Evolutionary conservation across 2,797 vertebrate species (phyloP), one percentile per base, ranked within the genome.

Genomic region (Sitta carolinensis): DNA sequence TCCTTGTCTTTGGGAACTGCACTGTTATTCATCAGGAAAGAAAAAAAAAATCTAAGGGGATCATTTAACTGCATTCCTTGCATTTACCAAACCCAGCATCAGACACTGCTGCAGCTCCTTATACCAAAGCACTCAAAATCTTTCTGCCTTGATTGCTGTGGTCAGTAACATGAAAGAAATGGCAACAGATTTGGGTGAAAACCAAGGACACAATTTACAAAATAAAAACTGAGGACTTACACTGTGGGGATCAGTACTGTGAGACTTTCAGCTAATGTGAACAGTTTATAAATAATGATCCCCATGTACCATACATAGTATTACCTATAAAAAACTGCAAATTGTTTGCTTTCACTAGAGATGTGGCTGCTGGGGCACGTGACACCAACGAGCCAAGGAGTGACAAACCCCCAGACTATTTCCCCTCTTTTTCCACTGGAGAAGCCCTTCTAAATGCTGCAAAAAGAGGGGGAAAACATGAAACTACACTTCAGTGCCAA

Each of bases 1-100:
- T 99, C 99, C 96, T 99, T 99, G 97, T 99, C 99, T 97, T 99
- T 99, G 45, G 99, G 99, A 81, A 99, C 99, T 19, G 99, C 99
- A 87, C 99, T 99, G 97, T 96, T 95, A 74, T 72, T 67, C 51
- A 84, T 9, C 73, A 87, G 55, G 30, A 86, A 84, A 69, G 27
- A 21, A 7, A 59, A 81, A 79, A 42, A 32, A 34, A 17, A 9
- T 36, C 21, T 58, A 59, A 79, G 48, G 64, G 16, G 0, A 2
- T 59, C 48, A 72, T 91, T 86, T 54, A 67, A 55, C 50, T 80
- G 45, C 29, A 82, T 47, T 89, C 34, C 18, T 61, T 76, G 22
- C 54, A 79, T 9, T 27, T 7, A 87, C 8, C 45, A 74, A 88
- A 95, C 51, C 2, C 58, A 87, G 52, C 70, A 91, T n/a, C 61